Conservation (phyloP, 2,113 vertebrate species). For the Ancistrus triradiatus region DNA sequence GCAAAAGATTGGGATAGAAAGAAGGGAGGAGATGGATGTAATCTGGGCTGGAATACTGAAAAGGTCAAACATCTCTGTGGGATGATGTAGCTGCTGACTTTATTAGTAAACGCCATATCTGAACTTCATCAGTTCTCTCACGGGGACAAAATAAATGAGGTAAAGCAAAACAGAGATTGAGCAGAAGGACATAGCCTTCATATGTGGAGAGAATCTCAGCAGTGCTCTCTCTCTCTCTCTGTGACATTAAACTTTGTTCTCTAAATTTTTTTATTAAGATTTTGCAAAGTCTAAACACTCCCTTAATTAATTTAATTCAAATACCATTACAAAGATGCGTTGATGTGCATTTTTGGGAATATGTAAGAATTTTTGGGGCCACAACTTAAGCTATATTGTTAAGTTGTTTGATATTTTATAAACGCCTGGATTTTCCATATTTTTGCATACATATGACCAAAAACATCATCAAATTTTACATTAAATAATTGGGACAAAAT, state of each 20-base stretch:
- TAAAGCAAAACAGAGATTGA: neutral
- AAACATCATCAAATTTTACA: too few species aligned
- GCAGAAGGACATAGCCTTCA: neutral
- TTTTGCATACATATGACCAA: too few species aligned
- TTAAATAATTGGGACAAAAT: too few species aligned
- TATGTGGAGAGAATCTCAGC: conserved; percentile 2
- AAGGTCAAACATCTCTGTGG: conserved; percentile 68
- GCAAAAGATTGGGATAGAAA: neutral
- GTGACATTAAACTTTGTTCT: neutral
- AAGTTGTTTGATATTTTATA: too few species aligned
- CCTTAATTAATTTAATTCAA: too few species aligned
- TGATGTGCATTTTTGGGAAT: too few species aligned
- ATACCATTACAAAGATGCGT: too few species aligned
- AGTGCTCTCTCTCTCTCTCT: neutral
- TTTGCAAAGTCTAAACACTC: too few species aligned
- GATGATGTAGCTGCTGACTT: conserved; percentile 50
- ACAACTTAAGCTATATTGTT: too few species aligned
- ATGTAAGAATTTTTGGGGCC: too few species aligned
- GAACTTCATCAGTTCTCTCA: conserved; percentile 54
- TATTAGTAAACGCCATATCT: conserved; percentile 58
- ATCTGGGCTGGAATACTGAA: conserved; percentile 72
- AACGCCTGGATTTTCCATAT: too few species aligned
- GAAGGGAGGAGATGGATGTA: conserved; percentile 21
- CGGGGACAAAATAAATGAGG: neutral
- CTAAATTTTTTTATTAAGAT: too few species aligned